Evolutionary conservation across 2,113 vertebrate species (phyloP).

Genomic region (Pyrgilauda ruficollis): DNA sequence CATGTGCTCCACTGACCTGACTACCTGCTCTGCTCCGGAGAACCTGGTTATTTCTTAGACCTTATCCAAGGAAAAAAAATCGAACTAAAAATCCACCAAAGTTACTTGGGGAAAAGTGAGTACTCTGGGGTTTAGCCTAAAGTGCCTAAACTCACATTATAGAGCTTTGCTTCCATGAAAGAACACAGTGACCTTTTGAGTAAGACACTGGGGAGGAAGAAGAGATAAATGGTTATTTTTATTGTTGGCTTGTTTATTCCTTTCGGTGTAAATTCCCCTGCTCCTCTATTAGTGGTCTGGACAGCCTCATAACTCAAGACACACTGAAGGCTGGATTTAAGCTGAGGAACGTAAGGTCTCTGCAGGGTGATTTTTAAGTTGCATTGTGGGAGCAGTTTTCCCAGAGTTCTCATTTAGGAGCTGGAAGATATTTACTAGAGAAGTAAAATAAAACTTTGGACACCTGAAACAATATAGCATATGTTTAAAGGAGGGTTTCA

Average conservation of each 20-base stretch:
- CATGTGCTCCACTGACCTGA: background rate
- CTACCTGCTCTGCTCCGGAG: background rate
- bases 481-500: background rate
- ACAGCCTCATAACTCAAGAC: constrained; percentile 60
- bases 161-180: background rate
- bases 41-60: background rate
- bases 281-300: constrained; percentile 47
- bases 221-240: constrained; percentile 62
- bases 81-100: background rate
- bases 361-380: constrained; percentile 40
- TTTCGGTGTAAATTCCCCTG: constrained; percentile 51
- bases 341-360: constrained; percentile 8
- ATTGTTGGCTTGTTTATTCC: constrained; percentile 64
- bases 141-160: background rate
- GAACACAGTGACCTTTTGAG: constrained; percentile 49
- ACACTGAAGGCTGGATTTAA: constrained; percentile 43
- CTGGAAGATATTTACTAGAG: constrained; percentile 37
- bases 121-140: background rate
- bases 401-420: constrained; percentile 5
- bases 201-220: constrained; percentile 24
- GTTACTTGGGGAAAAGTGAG: background rate
- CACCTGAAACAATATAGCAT: constrained; percentile 53
- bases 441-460: constrained; percentile 40
- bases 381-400: constrained; percentile 36
- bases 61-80: background rate